Evolutionary conservation across 2,797 vertebrate species (phyloP), one percentile per base, ranked within the genome.

Genomic region (Melanitta fusca): DNA sequence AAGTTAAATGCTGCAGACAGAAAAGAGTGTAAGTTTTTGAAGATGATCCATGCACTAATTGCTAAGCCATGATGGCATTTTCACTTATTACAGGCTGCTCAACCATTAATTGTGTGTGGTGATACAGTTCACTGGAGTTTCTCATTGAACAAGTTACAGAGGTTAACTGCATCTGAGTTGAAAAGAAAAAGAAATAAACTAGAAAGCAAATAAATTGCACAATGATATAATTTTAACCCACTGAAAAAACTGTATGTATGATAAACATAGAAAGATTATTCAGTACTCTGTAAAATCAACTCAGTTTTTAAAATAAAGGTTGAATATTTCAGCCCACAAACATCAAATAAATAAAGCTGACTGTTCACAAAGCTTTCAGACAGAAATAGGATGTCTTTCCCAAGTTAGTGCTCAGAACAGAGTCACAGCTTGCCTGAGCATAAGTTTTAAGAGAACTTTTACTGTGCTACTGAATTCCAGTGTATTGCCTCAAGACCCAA

Each of bases 21-120:
- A 97, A 97, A 89, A 87, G 51, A 64, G 34, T 95, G 32, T 84
- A 93, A 91, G 84, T 66, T 94, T 94, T 93, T 98, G 84, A 96
- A 96, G 97, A 96, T 95, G 89, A 97, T 97, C 91, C 94, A 97
- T 93, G 85, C 90, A 88, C 88, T 98, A 97, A 98, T 95, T 98
- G 89, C 80, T 88, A 96, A 95, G 57, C 73, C 14, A 5, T 89
- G 81, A 72, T 97, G 92, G 54, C 94, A 98, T 97, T 98, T 98
- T 97, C 91, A 96, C 97, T 97, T 97, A 93, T 96, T 97, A 94
- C 54, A 94, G 77, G 69, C 58, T 51, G 56, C 45, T 97, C 95
- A 96, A 14, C 45, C 68, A 89, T 97, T 97, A 97, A 96, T 95
- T 97, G 93, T 91, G 43, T 96, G 56, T 80, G 14, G 71, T 91